Evolutionary conservation across 37 sponge, comb jelly and placozoan species (phyloP).

Genomic region (Oopsacas minuta): DNA sequence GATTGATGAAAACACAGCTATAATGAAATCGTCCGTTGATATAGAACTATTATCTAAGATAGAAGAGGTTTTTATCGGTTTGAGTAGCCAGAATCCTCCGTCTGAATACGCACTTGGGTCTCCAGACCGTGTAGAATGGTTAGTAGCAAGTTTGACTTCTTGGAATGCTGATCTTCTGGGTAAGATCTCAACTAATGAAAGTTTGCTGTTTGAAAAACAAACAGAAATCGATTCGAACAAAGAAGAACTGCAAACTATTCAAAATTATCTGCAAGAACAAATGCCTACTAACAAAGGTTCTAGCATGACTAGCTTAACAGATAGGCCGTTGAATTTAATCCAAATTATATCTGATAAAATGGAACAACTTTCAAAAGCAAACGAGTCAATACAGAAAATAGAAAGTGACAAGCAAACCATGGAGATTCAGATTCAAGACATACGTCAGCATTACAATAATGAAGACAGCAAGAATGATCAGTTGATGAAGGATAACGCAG

Average conservation of each 20-base stretch:
- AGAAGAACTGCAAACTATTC: not conserved
- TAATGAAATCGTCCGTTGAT: not conserved
- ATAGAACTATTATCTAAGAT: not conserved
- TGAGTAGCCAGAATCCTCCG: not conserved
- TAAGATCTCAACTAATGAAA: not conserved
- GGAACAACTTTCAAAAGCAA: not conserved
- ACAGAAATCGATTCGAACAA: not conserved
- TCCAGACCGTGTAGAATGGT: not conserved
- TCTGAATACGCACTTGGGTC: not conserved
- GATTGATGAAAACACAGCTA: not conserved
- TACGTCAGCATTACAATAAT: not conserved
- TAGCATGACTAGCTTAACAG: not conserved
- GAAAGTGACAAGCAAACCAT: not conserved
- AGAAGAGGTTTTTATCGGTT: not conserved
- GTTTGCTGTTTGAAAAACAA: not conserved
- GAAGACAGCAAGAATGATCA: not conserved
- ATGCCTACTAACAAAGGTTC: not conserved
- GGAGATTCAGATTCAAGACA: not conserved
- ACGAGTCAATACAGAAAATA: not conserved
- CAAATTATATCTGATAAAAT: not conserved
- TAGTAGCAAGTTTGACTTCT: not conserved
- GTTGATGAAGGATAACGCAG: slow-evolving; percentile 14
- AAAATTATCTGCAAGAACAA: not conserved
- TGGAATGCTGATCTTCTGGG: not conserved
- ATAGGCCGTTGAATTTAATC: not conserved